These are phyloP conservation scores for Hylyphantes graminicola DNA, from an alignment of 1,140 invertebrate species.

Conservation along the genomic window DNA sequence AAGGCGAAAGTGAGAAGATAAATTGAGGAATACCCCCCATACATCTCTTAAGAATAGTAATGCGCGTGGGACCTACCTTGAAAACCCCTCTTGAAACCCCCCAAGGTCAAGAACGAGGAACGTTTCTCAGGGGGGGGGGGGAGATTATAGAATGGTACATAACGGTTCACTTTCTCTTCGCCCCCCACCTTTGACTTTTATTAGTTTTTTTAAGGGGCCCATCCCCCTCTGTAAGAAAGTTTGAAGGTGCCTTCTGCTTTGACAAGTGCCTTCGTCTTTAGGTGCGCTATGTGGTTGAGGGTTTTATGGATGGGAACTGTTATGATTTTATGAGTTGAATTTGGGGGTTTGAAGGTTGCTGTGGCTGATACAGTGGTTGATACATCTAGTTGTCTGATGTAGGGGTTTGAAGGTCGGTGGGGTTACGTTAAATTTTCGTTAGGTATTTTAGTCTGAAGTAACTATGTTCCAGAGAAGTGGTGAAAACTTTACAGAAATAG, in stretches of 20 bases:
- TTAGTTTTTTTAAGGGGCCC: conserved; percentile 40
- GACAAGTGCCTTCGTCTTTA: conserved; percentile 22
- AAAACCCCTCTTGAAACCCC: conserved; percentile 15
- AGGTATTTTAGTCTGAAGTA: no score
- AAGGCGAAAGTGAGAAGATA: neutral
- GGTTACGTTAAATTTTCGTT: no score
- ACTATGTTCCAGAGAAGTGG: no score
- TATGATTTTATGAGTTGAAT: no score
- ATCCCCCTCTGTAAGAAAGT: conserved; percentile 17
- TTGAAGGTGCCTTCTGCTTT: conserved; percentile 39
- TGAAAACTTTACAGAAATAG: no score
- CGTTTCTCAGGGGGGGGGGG: conserved; percentile 6
- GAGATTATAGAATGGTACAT: neutral
- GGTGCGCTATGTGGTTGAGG: neutral
- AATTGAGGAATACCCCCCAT: neutral
- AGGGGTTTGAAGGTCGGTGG: no score
- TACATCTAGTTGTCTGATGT: no score
- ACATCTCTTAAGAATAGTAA: conserved; percentile 3
- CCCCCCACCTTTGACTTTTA: conserved; percentile 49
- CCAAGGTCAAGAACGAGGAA: conserved; percentile 39
- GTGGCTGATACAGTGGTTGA: no score
- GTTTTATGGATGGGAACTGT: neutral
- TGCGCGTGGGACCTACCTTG: conserved; percentile 50
- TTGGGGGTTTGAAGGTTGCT: no score
- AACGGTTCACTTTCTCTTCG: conserved; percentile 44